A percentile compares a stretch with the other conserved stretches of the same genome.
Conservation (phyloP, 37 sponge, comb jelly and placozoan genomes). For the Aplysina aerophoba region DNA sequence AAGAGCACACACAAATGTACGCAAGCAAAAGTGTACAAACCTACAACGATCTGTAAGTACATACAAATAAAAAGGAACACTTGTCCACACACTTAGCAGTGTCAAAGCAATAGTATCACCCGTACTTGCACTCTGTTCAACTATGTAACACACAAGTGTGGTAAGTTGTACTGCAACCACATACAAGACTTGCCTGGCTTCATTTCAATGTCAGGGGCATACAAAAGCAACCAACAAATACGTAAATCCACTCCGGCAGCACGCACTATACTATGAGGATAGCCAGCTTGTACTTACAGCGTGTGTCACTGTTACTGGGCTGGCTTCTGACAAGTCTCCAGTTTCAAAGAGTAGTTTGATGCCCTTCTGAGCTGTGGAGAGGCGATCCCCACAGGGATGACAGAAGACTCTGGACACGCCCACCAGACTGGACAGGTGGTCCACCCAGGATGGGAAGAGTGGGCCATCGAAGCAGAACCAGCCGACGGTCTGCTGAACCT, state of each 20-base stretch:
- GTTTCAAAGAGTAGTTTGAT: slow-evolving; percentile 83
- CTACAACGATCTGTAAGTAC: background rate
- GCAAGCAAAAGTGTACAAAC: background rate
- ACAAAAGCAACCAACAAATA: too few relatives aligned
- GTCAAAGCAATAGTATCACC: too few relatives aligned
- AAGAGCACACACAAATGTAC: slow-evolving; percentile 20
- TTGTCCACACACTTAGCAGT: too few relatives aligned
- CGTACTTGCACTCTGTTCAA: too few relatives aligned
- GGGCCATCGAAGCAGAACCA: slow-evolving; percentile 79
- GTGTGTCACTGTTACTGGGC: slow-evolving; percentile 59
- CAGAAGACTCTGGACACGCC: slow-evolving; percentile 8
- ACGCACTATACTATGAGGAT: too few relatives aligned
- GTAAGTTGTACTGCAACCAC: too few relatives aligned
- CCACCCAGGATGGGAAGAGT: slow-evolving; percentile 39
- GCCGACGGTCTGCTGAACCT: slow-evolving; percentile 61
- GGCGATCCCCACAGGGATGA: slow-evolving; percentile 71
- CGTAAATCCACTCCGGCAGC: too few relatives aligned
- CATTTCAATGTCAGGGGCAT: too few relatives aligned
- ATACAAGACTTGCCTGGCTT: too few relatives aligned
- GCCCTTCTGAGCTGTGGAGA: slow-evolving; percentile 39
- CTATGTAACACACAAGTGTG: too few relatives aligned
- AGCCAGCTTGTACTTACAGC: slow-evolving; percentile 42
- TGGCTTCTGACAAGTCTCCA: slow-evolving; percentile 56
- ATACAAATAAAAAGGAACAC: background rate
- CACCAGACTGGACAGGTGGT: slow-evolving; percentile 47